Evolutionary conservation across 2,113 vertebrate genomes (phyloP).

Genomic region (pig (Sus scrofa)): T2T-Sscrofa CM000818.6:124148501-124149000

Average conservation of each 20-base stretch:
- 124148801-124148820: background rate
- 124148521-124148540: slow-evolving; percentile 35
- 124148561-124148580: slow-evolving; percentile 61
- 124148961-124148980: background rate
- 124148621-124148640: slow-evolving; percentile 56
- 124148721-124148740: background rate
- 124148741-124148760: slow-evolving; percentile 41
- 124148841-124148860: slow-evolving; percentile 1
- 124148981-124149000: background rate
- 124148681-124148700: slow-evolving; percentile 31
- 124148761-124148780: slow-evolving; percentile 28
- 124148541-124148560: slow-evolving; percentile 51
- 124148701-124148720: slow-evolving; percentile 5
- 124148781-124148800: slow-evolving; percentile 14
- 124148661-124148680: background rate
- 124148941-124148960: background rate
- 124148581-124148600: slow-evolving; percentile 46
- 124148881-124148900: background rate
- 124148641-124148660: background rate
- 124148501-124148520: slow-evolving; percentile 40
- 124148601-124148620: background rate
- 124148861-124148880: background rate
- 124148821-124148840: background rate
- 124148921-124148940: background rate
- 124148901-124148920: background rate